These are phyloP conservation scores for Drosophila persimilis DNA, from an alignment of 1,140 invertebrate genomes.

Conservation along the genomic window DNA sequence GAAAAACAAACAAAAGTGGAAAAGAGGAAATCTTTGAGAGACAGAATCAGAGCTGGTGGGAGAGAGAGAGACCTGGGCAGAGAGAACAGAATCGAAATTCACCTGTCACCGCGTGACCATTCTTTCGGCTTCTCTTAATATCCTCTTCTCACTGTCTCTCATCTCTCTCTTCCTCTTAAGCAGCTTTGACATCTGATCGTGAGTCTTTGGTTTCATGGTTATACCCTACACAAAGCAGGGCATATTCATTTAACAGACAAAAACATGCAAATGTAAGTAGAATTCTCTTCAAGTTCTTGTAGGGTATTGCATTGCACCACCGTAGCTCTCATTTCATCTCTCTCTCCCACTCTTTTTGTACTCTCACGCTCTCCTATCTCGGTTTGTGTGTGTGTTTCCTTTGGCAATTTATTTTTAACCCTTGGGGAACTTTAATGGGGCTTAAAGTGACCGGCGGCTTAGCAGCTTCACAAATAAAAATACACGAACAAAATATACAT, in stretches of 20 bases:
- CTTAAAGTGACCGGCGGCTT: slow-evolving; percentile 53
- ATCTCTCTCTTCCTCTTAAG: slow-evolving; percentile 11
- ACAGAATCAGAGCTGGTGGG: slow-evolving; percentile 18
- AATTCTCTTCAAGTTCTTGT: too few relatives aligned
- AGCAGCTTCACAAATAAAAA: slow-evolving; percentile 23
- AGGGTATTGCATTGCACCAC: slow-evolving; percentile 9
- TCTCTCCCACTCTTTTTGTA: neutral
- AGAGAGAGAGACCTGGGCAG: slow-evolving; percentile 1
- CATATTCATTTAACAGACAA: neutral
- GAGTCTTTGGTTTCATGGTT: slow-evolving; percentile 9
- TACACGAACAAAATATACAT: slow-evolving; percentile 13
- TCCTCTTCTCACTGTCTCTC: slow-evolving; percentile 1
- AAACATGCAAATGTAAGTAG: too few relatives aligned
- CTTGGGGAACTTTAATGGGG: slow-evolving; percentile 57
- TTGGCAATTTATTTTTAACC: slow-evolving; percentile 44
- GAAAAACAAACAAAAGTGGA: slow-evolving; percentile 41
- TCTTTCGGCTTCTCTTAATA: too few relatives aligned
- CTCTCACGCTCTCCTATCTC: neutral
- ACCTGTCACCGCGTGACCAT: slow-evolving; percentile 43
- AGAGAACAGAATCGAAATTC: slow-evolving; percentile 24
- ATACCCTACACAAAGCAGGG: neutral
- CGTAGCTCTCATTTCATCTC: neutral
- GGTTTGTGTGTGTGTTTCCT: neutral
- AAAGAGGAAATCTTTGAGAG: slow-evolving; percentile 13
- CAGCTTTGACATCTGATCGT: slow-evolving; percentile 33